Evolutionary conservation across 2,113 vertebrate genomes (phyloP).

Genomic region (Myrmophylax atrothorax): DNA sequence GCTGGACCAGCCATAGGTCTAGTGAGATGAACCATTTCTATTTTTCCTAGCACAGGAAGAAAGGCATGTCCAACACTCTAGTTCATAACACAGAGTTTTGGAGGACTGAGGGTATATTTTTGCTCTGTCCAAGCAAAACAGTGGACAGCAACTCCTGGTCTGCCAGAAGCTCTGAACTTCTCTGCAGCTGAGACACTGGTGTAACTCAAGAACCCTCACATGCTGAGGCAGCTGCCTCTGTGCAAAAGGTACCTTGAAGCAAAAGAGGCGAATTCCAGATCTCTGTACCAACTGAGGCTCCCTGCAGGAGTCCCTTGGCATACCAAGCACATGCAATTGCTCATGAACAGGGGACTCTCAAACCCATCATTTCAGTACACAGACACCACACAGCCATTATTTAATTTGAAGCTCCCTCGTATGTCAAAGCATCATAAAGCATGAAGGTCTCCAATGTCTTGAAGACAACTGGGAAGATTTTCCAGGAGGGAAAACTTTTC

Average conservation of each 20-base stretch:
- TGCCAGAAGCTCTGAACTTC: neutral
- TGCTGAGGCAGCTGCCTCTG: neutral
- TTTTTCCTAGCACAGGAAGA: slow-evolving; percentile 3
- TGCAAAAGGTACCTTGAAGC: neutral
- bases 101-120: neutral
- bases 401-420: neutral
- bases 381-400: neutral
- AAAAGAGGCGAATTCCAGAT: neutral
- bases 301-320: neutral
- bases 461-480: neutral
- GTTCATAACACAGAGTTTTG: neutral
- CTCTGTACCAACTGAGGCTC: neutral
- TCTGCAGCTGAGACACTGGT: neutral
- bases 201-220: neutral
- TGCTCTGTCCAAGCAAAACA: neutral
- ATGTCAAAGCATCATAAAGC: neutral
- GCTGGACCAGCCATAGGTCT: neutral
- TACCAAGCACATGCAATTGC: neutral
- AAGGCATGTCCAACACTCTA: neutral
- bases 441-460: neutral
- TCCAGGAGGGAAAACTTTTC: neutral
- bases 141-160: neutral
- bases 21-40: neutral
- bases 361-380: neutral
- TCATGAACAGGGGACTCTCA: neutral